Percentiles rank a stretch among this genome's conserved stretches.
Conservation (phyloP, 2,797 vertebrate species). For the Jordanella pulchra region DNA sequence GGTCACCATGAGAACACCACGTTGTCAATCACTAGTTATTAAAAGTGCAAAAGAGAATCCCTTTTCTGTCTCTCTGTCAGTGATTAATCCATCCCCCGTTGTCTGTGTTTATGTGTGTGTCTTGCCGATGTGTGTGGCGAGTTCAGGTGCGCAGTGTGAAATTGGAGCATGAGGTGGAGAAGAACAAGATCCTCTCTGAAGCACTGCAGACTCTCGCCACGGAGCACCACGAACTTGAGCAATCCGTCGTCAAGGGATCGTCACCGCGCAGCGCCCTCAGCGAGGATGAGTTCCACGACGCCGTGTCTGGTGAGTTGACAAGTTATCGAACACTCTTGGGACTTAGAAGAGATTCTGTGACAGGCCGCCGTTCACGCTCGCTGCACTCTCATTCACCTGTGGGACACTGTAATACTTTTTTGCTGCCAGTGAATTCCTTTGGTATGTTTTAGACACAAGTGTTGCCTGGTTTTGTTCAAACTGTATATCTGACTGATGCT, state of each 20-base stretch:
- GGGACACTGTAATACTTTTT: constrained; percentile 58
- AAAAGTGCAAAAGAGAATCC: constrained; percentile 3
- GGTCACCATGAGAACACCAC: not conserved
- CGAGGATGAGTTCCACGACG: constrained; percentile 96
- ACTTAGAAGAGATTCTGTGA: constrained; percentile 37
- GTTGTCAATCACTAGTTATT: constrained; percentile 1
- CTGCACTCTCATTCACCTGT: constrained; percentile 46
- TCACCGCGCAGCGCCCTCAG: constrained; percentile 86
- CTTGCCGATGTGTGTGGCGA: constrained; percentile 32
- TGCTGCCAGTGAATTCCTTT: constrained; percentile 34
- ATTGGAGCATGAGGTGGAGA: constrained; percentile 95
- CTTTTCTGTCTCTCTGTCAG: constrained; percentile 28
- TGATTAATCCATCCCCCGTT: constrained; percentile 25
- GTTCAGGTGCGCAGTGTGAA: constrained; percentile 91
- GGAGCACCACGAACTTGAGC: constrained; percentile 95
- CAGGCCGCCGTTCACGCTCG: constrained; percentile 33
- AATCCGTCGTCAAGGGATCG: constrained; percentile 90
- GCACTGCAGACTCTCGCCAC: constrained; percentile 94
- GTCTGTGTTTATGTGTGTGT: constrained; percentile 24
- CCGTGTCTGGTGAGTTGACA: constrained; percentile 87
- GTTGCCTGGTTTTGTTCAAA: constrained; percentile 32
- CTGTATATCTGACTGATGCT: constrained; percentile 6
- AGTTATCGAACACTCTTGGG: constrained; percentile 23
- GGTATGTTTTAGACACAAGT: constrained; percentile 40
- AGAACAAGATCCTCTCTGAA: constrained; percentile 96